phyloP scores from a whole-genome alignment of 1,140 invertebrate genomes.

The Heterodera schachtii region DNA sequence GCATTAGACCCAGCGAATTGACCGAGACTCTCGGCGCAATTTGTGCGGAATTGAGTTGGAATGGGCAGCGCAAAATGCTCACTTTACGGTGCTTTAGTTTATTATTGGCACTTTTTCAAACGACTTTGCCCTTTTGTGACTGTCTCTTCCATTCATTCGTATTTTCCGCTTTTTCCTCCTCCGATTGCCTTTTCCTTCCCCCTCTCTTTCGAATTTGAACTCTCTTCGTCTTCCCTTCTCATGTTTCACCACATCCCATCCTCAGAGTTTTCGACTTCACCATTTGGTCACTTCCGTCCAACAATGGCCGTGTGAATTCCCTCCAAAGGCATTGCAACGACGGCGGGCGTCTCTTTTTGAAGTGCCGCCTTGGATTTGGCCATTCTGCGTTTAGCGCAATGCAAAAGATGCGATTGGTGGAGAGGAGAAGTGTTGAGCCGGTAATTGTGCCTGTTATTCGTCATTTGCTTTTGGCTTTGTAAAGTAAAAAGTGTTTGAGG shows the following conservation, averaged over 20 bases:
- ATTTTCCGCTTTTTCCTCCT: neutral
- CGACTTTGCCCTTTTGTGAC: too few relatives aligned
- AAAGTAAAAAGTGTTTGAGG: neutral
- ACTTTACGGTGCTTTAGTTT: neutral
- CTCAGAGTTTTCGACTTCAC: constrained; percentile 10
- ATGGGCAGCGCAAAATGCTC: neutral
- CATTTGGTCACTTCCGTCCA: constrained; percentile 1
- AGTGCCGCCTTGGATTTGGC: neutral
- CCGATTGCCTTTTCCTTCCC: neutral
- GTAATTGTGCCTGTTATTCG: neutral
- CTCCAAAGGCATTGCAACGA: constrained; percentile 2
- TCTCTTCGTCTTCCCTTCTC: neutral
- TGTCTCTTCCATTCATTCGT: too few relatives aligned
- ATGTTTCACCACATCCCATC: neutral
- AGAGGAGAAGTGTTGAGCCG: constrained; percentile 6
- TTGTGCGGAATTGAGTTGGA: constrained; percentile 5
- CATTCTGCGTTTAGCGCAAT: neutral
- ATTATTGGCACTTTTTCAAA: neutral
- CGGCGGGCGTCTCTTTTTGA: neutral
- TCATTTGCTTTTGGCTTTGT: neutral
- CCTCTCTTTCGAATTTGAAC: neutral
- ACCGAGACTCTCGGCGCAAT: constrained; percentile 2
- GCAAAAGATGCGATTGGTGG: constrained; percentile 15
- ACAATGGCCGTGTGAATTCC: neutral
- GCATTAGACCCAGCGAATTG: neutral